phyloP scores from a whole-genome alignment of 2,113 vertebrate genomes.

The Lepus timidus region DNA sequence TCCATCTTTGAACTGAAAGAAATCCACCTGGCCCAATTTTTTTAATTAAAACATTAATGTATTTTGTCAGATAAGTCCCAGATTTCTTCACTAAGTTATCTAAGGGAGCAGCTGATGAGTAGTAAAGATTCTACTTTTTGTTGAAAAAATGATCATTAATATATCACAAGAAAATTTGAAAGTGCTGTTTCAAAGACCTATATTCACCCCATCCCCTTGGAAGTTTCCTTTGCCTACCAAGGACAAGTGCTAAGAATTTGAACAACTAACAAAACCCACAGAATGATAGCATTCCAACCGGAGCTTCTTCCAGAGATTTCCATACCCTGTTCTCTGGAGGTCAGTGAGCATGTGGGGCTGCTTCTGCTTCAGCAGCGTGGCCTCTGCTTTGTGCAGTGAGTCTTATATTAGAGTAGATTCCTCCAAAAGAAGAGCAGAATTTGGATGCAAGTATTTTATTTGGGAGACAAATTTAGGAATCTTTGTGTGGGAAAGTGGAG shows the following conservation, averaged over 20 bases:
- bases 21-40: constrained; percentile 39
- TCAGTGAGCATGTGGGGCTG: neutral
- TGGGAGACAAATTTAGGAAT: neutral
- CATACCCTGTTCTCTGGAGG: neutral
- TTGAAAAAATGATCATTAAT: neutral
- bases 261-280: neutral
- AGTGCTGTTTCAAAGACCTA: neutral
- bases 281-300: neutral
- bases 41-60: constrained; percentile 38
- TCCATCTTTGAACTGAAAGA: constrained; percentile 23
- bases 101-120: neutral
- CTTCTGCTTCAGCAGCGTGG: neutral
- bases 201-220: neutral
- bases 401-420: neutral
- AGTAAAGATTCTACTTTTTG: neutral
- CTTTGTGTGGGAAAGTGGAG: neutral
- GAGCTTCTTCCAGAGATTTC: neutral
- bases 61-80: constrained; percentile 47
- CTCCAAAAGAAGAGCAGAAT: neutral
- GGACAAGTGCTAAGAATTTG: neutral
- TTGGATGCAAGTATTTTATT: neutral
- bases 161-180: neutral
- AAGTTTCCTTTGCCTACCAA: constrained; percentile 1
- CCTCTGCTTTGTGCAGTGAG: neutral
- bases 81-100: constrained; percentile 44